Conservation (phyloP, 92 coral and sea anemone species). For the Actinostola sp. region DNA sequence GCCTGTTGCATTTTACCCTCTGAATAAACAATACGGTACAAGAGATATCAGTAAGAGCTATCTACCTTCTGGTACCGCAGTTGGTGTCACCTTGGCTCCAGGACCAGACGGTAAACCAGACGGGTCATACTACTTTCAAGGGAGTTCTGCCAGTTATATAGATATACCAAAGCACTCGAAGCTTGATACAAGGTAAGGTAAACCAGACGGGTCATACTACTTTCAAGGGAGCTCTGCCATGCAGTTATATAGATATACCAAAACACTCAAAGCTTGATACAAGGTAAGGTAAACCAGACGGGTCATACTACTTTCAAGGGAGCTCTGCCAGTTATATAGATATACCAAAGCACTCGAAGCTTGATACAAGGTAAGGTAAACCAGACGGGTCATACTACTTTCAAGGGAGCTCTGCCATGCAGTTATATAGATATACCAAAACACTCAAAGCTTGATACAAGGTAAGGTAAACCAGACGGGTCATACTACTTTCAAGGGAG, state of each 20-base stretch:
- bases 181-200: slow-evolving; percentile 23
- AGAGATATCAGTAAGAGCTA: slow-evolving; percentile 37
- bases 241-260: slow-evolving; percentile 30
- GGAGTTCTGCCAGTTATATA: slow-evolving; percentile 29
- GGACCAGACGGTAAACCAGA: slow-evolving; percentile 52
- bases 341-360: too few relatives aligned
- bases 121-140: slow-evolving; percentile 40
- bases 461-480: too few relatives aligned
- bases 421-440: too few relatives aligned
- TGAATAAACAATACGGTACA: slow-evolving; percentile 39
- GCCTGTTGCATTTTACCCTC: slow-evolving; percentile 51
- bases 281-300: too few relatives aligned
- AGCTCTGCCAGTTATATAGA: too few relatives aligned
- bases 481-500: too few relatives aligned
- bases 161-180: slow-evolving; percentile 28
- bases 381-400: too few relatives aligned
- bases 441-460: too few relatives aligned
- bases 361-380: too few relatives aligned
- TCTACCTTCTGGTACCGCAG: slow-evolving; percentile 36
- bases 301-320: too few relatives aligned
- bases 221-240: slow-evolving; percentile 25
- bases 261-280: slow-evolving; percentile 19
- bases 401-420: too few relatives aligned
- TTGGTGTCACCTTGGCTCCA: slow-evolving; percentile 26
- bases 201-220: slow-evolving; percentile 43